These are phyloP conservation scores for Beroe forskalii DNA, from an alignment of 37 sponge, comb jelly and placozoan species.

Conservation along the genomic window DNA sequence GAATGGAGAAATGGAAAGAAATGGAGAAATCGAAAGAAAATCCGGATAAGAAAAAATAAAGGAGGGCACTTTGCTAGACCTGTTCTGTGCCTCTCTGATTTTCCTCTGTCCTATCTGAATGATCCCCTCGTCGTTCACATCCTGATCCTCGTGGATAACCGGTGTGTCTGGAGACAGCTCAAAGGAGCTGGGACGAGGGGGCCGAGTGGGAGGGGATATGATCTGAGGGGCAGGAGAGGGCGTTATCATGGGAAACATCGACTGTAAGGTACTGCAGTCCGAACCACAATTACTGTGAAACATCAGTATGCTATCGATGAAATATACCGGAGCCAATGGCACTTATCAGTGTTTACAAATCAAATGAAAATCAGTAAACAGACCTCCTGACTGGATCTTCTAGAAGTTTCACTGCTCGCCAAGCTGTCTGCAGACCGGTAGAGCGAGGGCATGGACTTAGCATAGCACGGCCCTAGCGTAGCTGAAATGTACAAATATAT, in stretches of 20 bases:
- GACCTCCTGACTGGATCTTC: conserved; percentile 1
- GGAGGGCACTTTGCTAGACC: no score
- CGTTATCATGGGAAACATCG: no score
- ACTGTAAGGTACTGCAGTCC: no score
- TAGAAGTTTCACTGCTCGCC: neutral
- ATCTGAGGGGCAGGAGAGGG: neutral
- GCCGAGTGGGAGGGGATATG: conserved; percentile 1
- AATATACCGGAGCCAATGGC: no score
- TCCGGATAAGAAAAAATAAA: no score
- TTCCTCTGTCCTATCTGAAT: conserved; percentile 61
- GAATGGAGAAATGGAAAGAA: no score
- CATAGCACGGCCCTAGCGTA: conserved; percentile 32
- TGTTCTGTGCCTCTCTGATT: conserved; percentile 26
- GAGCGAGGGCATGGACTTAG: conserved; percentile 58
- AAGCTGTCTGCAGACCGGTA: neutral
- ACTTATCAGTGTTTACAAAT: no score
- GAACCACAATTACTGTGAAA: no score
- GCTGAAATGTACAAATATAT: no score
- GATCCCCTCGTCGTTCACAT: conserved; percentile 44
- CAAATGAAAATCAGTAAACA: no score
- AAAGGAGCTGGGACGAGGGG: conserved; percentile 35
- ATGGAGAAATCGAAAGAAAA: no score
- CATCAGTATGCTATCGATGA: no score
- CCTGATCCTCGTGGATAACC: conserved; percentile 32
- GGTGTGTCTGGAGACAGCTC: conserved; percentile 60